Evolutionary conservation across 2,888 invertebrate species (phyloP), one percentile per base, ranked within the genome.

Genomic region (Leucophenga montana): DNA sequence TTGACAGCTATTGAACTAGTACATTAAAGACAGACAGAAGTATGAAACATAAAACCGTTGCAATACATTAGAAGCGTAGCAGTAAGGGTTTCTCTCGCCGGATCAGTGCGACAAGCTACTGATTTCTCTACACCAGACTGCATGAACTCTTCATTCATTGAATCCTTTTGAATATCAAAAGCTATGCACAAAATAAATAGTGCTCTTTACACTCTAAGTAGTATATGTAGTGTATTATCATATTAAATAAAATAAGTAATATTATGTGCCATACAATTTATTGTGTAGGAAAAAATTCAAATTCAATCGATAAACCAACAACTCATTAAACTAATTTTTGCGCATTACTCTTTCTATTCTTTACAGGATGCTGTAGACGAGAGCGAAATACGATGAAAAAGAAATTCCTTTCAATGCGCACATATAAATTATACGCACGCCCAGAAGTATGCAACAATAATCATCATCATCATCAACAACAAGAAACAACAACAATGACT

Each of bases 71-170:
- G n/a, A n/a, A n/a, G n/a, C n/a, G n/a, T n/a, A n/a, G n/a, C n/a
- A n/a, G n/a, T n/a, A n/a, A n/a, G n/a, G n/a, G n/a, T n/a, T n/a
- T n/a, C n/a, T n/a, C n/a, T n/a, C n/a, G n/a, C n/a, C n/a, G n/a
- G n/a, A n/a, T n/a, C n/a, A n/a, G n/a, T n/a, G n/a, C n/a, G n/a
- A n/a, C n/a, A n/a, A n/a, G n/a, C n/a, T n/a, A n/a, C n/a, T n/a
- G n/a, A n/a, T n/a, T n/a, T n/a, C n/a, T n/a, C n/a, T n/a, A n/a
- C n/a, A n/a, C n/a, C n/a, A n/a, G n/a, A n/a, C n/a, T n/a, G n/a
- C 27, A 27, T 3, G 27, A 27, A 27, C 4, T 70, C 71, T 81
- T 81, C 81, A 78, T 80, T 80, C 73, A 69, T 74, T 76, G 2
- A 3, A 27, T 27, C 3, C 27, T 27, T 27, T 27, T 2, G 27